phyloP scores from a whole-genome alignment of 2,797 vertebrate genomes.

The Falco cherrug region DNA sequence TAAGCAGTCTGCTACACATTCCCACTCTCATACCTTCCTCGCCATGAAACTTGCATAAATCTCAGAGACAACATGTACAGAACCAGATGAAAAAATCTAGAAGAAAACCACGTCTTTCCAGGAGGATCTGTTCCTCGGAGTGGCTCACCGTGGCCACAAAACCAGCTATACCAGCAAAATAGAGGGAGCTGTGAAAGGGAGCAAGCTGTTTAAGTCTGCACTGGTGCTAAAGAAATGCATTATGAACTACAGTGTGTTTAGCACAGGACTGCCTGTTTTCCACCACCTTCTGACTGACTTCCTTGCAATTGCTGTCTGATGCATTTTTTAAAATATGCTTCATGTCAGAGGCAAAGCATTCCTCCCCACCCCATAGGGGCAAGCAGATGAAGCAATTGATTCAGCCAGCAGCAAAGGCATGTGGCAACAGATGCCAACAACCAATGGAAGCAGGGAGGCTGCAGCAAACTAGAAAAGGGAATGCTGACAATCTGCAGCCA shows the following conservation, averaged over 20 bases:
- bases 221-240: slow-evolving; percentile 30
- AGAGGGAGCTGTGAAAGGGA: slow-evolving; percentile 1
- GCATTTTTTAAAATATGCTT: not conserved
- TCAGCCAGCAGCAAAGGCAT: slow-evolving; percentile 20
- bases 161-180: slow-evolving; percentile 50
- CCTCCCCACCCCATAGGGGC: not conserved
- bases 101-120: slow-evolving; percentile 32
- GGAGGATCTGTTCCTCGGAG: slow-evolving; percentile 27
- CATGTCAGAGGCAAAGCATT: not conserved
- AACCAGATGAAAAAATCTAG: slow-evolving; percentile 44
- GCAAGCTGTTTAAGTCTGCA: not conserved
- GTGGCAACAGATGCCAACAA: not conserved
- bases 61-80: slow-evolving; percentile 34
- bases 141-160: slow-evolving; percentile 28
- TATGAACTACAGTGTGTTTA: not conserved
- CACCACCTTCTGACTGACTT: slow-evolving; percentile 12
- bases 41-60: slow-evolving; percentile 40
- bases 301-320: not conserved
- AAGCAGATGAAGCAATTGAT: not conserved
- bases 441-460: not conserved
- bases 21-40: slow-evolving; percentile 54
- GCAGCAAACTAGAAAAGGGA: slow-evolving; percentile 14
- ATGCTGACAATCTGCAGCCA: not conserved
- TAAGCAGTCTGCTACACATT: slow-evolving; percentile 39
- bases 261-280: not conserved